phyloP scores from a whole-genome alignment of 2,113 vertebrate genomes.

The Amazona vittata region DNA sequence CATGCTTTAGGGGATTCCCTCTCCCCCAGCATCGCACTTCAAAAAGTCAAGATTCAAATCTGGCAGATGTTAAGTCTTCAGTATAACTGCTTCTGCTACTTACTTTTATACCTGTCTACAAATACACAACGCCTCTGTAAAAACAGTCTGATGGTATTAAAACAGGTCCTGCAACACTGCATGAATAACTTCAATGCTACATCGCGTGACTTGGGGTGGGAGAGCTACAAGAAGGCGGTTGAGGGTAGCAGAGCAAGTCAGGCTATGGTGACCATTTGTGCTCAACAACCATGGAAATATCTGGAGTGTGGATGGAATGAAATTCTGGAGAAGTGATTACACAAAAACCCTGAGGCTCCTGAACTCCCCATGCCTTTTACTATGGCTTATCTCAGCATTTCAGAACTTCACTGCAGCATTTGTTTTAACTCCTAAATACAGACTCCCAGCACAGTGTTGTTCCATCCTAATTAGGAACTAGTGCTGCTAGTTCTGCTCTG shows the following conservation, averaged over 20 bases:
- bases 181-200: not conserved
- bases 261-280: not conserved
- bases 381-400: not conserved
- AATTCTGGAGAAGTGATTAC: not conserved
- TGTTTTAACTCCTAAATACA: not conserved
- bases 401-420: not conserved
- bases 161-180: not conserved
- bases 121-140: not conserved
- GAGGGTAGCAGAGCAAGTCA: not conserved
- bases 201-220: fast-evolving
- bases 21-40: fast-evolving
- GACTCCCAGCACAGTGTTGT: fast-evolving
- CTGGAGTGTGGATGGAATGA: not conserved
- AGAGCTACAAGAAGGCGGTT: not conserved
- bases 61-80: not conserved
- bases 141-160: not conserved
- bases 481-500: not conserved
- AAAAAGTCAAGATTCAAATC: not conserved
- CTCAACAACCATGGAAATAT: not conserved
- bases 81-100: not conserved
- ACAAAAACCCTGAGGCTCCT: not conserved
- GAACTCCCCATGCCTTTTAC: not conserved
- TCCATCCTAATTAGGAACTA: fast-evolving
- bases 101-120: not conserved
- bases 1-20: not conserved